A percentile compares a stretch with the other conserved stretches of the same genome.
Conservation (phyloP, 1,140 invertebrate genomes). For the Globodera ellingtonae region DNA sequence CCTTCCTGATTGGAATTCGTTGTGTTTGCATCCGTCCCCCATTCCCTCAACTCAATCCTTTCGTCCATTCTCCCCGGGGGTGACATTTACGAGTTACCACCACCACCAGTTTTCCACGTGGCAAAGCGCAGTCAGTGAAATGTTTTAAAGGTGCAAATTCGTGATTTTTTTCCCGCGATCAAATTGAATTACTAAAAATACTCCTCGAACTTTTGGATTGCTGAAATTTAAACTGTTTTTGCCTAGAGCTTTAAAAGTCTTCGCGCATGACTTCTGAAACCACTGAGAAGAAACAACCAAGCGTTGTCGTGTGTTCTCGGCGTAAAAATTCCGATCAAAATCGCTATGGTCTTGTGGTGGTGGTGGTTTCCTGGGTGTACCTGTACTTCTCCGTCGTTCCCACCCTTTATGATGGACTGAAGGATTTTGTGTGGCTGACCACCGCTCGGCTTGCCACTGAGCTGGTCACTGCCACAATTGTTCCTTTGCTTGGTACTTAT, state of each 20-base stretch:
- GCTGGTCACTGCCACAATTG: slow-evolving; percentile 24
- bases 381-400: slow-evolving; percentile 45
- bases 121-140: not conserved
- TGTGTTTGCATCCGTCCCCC: not conserved
- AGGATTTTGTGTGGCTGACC: slow-evolving; percentile 35
- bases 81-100: not conserved
- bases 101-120: not conserved
- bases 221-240: not conserved
- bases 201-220: not conserved
- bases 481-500: not conserved
- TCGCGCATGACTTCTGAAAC: slow-evolving; percentile 35
- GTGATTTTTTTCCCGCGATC: not conserved
- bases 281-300: slow-evolving; percentile 21
- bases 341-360: slow-evolving; percentile 20
- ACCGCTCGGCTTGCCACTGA: slow-evolving; percentile 27
- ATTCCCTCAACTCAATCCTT: not conserved
- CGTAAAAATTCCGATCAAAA: slow-evolving; percentile 18
- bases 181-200: not conserved
- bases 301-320: slow-evolving; percentile 9
- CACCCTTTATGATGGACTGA: slow-evolving; percentile 47
- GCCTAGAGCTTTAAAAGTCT: not conserved
- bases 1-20: not conserved
- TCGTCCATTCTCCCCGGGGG: not conserved
- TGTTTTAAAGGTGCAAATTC: not conserved
- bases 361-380: slow-evolving; percentile 45